Evolutionary conservation across 2,113 vertebrate genomes (phyloP).

Genomic region (Neomonachus schauinslandi): DNA sequence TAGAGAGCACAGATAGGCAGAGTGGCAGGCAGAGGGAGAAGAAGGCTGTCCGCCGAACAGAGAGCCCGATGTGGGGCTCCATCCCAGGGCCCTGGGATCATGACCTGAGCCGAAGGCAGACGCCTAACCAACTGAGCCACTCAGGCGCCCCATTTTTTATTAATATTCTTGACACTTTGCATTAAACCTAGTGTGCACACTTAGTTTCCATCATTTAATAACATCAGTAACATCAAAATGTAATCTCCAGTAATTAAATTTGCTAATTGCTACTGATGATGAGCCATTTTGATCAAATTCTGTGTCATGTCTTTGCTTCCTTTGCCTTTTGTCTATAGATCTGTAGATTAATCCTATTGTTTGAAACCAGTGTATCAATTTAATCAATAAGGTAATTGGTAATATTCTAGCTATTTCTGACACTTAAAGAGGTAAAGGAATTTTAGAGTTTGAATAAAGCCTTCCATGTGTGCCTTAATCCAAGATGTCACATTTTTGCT

Average conservation of each 20-base stretch:
- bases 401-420: not conserved
- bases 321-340: not conserved
- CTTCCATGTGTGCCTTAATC: not conserved
- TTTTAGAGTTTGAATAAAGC: not conserved
- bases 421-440: not conserved
- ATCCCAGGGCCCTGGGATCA: too few species aligned
- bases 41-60: too few species aligned
- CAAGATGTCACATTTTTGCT: not conserved
- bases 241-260: conserved; percentile 27
- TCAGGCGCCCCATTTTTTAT: not conserved
- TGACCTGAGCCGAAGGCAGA: too few species aligned
- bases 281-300: not conserved
- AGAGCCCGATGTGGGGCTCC: too few species aligned
- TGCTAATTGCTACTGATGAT: not conserved
- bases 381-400: not conserved
- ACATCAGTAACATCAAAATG: not conserved
- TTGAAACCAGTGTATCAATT: not conserved
- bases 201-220: conserved; percentile 40
- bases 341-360: not conserved
- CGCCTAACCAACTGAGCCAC: too few species aligned
- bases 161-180: conserved; percentile 46
- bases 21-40: too few species aligned
- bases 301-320: not conserved
- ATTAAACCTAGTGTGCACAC: not conserved
- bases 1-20: too few species aligned